Evolutionary conservation across 2,888 invertebrate species (phyloP).

Genomic region (Microctonus brassicae): DNA sequence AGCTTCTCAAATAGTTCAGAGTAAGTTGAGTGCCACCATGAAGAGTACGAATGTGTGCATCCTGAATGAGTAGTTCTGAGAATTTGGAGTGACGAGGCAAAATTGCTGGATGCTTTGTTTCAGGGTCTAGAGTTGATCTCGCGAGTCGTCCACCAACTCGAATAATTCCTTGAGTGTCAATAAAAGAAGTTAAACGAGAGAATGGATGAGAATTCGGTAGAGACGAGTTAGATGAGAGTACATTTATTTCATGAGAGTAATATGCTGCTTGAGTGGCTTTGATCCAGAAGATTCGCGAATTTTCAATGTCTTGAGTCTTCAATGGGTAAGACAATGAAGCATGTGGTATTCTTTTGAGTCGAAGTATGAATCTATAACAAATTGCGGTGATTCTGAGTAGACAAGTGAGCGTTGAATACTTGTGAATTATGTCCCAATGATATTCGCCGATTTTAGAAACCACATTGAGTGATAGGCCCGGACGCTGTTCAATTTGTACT

Average conservation of each 20-base stretch:
- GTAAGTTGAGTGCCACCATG: conserved; percentile 41
- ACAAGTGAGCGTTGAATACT: too few relatives aligned
- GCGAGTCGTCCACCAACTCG: conserved; percentile 9
- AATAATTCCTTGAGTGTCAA: conserved; percentile 30
- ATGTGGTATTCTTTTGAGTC: neutral
- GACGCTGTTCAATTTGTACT: neutral
- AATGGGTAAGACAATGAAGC: neutral
- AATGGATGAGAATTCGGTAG: conserved; percentile 16
- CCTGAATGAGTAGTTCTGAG: conserved; percentile 24
- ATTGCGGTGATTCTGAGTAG: too few relatives aligned
- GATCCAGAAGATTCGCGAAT: neutral
- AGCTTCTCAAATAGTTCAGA: conserved; percentile 8
- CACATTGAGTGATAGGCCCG: too few relatives aligned
- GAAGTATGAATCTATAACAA: too few relatives aligned
- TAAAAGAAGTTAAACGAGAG: conserved; percentile 22
- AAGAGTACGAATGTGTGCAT: conserved; percentile 35
- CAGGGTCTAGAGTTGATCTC: neutral
- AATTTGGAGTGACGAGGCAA: neutral
- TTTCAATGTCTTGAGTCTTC: neutral
- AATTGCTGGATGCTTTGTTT: conserved; percentile 32
- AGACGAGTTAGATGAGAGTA: neutral
- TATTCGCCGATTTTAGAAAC: too few relatives aligned
- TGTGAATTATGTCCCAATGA: too few relatives aligned
- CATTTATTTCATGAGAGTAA: neutral
- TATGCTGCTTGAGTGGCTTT: neutral